A percentile compares a stretch with the other conserved stretches of the same genome.
phyloP scores from a whole-genome alignment of 2,888 invertebrate genomes.

The Pomacea canaliculata region DNA sequence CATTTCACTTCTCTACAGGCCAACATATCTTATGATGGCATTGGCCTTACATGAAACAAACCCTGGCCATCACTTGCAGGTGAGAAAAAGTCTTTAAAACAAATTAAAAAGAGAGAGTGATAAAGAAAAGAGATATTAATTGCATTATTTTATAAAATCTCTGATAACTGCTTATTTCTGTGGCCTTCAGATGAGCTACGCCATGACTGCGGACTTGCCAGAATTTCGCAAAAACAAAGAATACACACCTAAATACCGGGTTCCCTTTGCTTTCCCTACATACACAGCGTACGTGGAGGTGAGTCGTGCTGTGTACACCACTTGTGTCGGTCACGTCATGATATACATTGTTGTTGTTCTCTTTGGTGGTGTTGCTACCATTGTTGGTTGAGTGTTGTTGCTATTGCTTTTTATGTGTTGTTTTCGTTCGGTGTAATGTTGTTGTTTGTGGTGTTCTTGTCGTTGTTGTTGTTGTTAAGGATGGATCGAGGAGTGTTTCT shows the following conservation, averaged over 20 bases:
- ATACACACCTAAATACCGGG: conserved; percentile 50
- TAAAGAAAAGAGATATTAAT: too few species aligned
- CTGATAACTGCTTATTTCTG: too few species aligned
- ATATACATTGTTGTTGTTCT: not conserved
- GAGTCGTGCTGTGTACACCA: not conserved
- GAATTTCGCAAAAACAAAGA: conserved; percentile 55
- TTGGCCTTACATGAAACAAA: conserved; percentile 68
- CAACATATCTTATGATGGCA: conserved; percentile 66
- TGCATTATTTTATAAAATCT: too few species aligned
- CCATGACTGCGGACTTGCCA: conserved; percentile 45
- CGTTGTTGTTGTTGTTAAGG: too few species aligned
- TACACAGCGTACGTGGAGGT: conserved; percentile 47
- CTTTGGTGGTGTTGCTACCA: too few species aligned
- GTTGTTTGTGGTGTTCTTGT: too few species aligned
- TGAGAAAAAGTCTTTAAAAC: conserved; percentile 20
- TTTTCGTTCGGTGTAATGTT: too few species aligned
- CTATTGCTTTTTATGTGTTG: not conserved
- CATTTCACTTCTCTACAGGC: conserved; percentile 46
- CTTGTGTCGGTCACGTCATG: not conserved
- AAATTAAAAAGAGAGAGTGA: too few species aligned
- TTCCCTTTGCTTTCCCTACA: conserved; percentile 57
- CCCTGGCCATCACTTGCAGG: conserved; percentile 70
- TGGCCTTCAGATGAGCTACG: conserved; percentile 39
- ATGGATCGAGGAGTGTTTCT: too few species aligned
- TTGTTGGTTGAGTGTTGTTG: too few species aligned